Percentiles rank a stretch among this genome's conserved stretches.
Conservation (phyloP, 2,113 vertebrate genomes). For the Shinisaurus crocodilurus region DNA sequence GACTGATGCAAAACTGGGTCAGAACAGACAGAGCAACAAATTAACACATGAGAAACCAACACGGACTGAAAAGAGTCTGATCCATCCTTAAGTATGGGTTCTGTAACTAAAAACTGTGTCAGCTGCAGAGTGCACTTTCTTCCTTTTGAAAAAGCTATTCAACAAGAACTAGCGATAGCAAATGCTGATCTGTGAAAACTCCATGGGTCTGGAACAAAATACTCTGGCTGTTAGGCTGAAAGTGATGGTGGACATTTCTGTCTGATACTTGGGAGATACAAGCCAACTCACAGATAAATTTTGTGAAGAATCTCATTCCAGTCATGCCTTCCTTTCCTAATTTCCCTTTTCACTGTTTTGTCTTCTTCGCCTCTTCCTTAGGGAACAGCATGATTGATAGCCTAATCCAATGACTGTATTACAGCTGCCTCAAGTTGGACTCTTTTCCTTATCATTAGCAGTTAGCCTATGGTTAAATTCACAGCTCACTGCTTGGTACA, state of each 20-base stretch:
- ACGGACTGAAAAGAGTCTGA: background rate
- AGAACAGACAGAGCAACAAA: background rate
- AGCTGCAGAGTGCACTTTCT: constrained; percentile 3
- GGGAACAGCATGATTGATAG: constrained; percentile 88
- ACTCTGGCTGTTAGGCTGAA: constrained; percentile 58
- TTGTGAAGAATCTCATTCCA: constrained; percentile 81
- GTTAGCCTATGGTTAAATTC: constrained; percentile 93
- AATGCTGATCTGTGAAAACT: constrained; percentile 51
- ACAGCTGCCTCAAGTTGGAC: constrained; percentile 84
- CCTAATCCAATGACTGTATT: constrained; percentile 89
- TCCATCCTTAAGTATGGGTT: background rate
- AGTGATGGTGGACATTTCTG: constrained; percentile 60
- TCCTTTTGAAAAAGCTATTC: constrained; percentile 21
- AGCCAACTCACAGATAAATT: constrained; percentile 74
- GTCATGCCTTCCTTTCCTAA: constrained; percentile 82
- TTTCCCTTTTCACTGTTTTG: constrained; percentile 85
- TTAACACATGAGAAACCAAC: background rate
- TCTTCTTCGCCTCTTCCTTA: constrained; percentile 81
- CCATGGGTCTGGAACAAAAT: constrained; percentile 59
- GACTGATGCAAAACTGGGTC: too few relatives aligned
- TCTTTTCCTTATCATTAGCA: constrained; percentile 91
- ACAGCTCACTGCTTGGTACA: constrained; percentile 88
- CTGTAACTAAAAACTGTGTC: background rate
- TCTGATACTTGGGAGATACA: constrained; percentile 70
- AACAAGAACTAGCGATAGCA: constrained; percentile 29